A percentile compares a stretch with the other conserved stretches of the same genome.
Evolutionary conservation across 2,113 vertebrate species (phyloP).

Genomic region (Crotalus tigris): DNA sequence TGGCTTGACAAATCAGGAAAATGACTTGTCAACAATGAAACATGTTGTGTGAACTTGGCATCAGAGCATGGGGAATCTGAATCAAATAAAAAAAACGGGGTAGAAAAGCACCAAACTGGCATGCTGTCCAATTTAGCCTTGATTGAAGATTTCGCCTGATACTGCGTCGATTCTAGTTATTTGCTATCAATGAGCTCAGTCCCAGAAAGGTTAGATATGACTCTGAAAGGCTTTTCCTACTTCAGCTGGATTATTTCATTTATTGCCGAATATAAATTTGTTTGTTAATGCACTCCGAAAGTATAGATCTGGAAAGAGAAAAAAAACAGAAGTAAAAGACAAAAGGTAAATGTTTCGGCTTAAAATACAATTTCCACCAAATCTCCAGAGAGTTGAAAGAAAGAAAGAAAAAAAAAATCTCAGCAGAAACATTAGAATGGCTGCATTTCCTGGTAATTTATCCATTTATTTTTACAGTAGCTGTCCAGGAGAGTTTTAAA

Average conservation of each 20-base stretch:
- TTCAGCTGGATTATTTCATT: background rate
- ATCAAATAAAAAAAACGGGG: background rate
- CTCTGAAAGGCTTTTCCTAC: background rate
- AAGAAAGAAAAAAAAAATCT: background rate
- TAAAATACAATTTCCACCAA: background rate
- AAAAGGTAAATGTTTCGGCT: background rate
- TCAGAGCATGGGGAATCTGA: background rate
- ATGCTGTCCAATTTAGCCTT: background rate
- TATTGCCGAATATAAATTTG: background rate
- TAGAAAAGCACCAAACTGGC: background rate
- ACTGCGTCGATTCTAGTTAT: background rate
- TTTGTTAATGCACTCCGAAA: background rate
- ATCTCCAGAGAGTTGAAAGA: background rate
- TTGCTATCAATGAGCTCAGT: background rate
- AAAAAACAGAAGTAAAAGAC: background rate
- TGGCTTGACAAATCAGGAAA: background rate
- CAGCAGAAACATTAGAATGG: background rate
- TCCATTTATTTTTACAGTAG: background rate
- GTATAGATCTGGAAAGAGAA: background rate
- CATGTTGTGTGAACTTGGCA: background rate
- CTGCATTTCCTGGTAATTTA: background rate
- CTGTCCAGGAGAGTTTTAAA: background rate
- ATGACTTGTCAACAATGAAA: background rate
- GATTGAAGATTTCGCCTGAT: background rate
- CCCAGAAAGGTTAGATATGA: background rate